phyloP scores from a whole-genome alignment of 2,888 invertebrate genomes.

The Tetropium fuscum region DNA sequence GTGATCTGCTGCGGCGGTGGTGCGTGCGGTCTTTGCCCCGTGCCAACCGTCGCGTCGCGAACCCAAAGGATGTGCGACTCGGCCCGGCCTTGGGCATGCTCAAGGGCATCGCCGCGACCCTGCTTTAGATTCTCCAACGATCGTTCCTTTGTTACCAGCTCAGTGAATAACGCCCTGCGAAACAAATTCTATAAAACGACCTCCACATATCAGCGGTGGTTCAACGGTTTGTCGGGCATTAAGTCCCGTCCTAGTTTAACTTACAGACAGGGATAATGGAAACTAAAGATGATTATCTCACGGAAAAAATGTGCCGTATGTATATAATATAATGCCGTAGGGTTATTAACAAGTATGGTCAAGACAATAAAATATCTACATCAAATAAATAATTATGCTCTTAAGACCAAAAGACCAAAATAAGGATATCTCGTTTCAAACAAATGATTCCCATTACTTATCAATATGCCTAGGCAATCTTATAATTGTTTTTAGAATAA shows the following conservation, averaged over 20 bases:
- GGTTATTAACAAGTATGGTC: not conserved
- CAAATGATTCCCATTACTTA: too few relatives aligned
- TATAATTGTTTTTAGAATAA: too few relatives aligned
- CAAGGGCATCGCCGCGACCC: slow-evolving; percentile 47
- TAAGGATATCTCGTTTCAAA: too few relatives aligned
- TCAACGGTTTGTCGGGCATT: slow-evolving; percentile 15
- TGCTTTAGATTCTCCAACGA: slow-evolving; percentile 30
- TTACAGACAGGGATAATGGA: not conserved
- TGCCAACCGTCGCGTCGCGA: slow-evolving; percentile 4
- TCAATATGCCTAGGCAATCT: too few relatives aligned
- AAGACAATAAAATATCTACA: too few relatives aligned
- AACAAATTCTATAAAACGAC: slow-evolving; percentile 7
- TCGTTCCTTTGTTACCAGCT: slow-evolving; percentile 33
- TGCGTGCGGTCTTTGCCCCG: slow-evolving; percentile 21
- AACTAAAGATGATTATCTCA: too few relatives aligned
- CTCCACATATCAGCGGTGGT: slow-evolving; percentile 8
- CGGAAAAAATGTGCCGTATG: not conserved
- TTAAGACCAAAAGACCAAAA: too few relatives aligned
- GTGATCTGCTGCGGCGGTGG: slow-evolving; percentile 1
- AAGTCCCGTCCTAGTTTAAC: not conserved
- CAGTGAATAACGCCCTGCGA: slow-evolving; percentile 1
- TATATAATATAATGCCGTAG: too few relatives aligned
- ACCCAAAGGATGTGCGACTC: slow-evolving; percentile 14
- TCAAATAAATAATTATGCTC: not conserved
- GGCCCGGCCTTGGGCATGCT: slow-evolving; percentile 46